Conservation (phyloP, 2,797 vertebrate species). For the Champsocephalus gunnari region DNA sequence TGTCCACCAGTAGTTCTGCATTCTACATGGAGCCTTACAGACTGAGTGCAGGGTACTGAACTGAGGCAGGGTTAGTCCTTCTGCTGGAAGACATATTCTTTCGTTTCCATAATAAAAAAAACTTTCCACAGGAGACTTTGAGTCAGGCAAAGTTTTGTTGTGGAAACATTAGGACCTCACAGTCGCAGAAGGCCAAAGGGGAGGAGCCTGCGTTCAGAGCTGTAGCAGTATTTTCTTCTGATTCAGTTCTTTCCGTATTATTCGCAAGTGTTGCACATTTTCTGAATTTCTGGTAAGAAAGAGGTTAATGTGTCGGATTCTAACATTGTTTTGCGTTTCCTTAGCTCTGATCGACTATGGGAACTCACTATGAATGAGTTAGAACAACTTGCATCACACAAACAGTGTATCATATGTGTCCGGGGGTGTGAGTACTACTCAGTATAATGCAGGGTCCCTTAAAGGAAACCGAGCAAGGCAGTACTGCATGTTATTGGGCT, state of each 20-base stretch:
- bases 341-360: background rate
- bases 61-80: conserved; percentile 13
- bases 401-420: background rate
- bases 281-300: background rate
- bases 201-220: conserved; percentile 23
- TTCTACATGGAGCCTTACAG: background rate
- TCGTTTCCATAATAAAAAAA: conserved; percentile 58
- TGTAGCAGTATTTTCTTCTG: conserved; percentile 27
- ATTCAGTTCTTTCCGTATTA: conserved; percentile 16
- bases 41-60: background rate
- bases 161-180: conserved; percentile 53
- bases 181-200: conserved; percentile 36
- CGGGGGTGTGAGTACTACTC: background rate
- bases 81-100: conserved; percentile 46
- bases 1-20: background rate
- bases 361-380: background rate
- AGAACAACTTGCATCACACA: background rate
- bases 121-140: conserved; percentile 56
- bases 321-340: background rate
- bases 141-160: conserved; percentile 62
- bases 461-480: background rate
- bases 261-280: background rate
- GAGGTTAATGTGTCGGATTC: background rate
- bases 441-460: background rate
- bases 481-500: background rate